A percentile compares a stretch with the other conserved stretches of the same genome.
These are phyloP conservation scores for Eristalis intricaria DNA, from an alignment of 2,888 invertebrate species.

Conservation along the genomic window DNA sequence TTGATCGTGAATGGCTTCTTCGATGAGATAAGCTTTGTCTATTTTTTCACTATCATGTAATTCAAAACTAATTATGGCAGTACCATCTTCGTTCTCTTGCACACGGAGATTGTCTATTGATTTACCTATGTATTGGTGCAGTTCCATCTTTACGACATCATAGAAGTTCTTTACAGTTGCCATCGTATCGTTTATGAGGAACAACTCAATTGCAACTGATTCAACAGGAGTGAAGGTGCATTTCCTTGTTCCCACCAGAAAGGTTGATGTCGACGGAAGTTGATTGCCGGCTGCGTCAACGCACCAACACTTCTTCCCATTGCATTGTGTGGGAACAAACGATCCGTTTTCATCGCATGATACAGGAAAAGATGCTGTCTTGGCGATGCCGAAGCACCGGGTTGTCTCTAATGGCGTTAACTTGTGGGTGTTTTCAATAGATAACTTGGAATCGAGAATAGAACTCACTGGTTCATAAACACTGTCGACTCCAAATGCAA, in stretches of 20 bases:
- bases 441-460: constrained; percentile 79
- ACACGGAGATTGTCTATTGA: constrained; percentile 83
- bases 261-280: constrained; percentile 84
- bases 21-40: constrained; percentile 90
- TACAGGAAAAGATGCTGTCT: constrained; percentile 80
- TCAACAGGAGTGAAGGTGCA: constrained; percentile 87
- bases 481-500: constrained; percentile 81
- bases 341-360: constrained; percentile 87
- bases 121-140: constrained; percentile 80
- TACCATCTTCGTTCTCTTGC: constrained; percentile 82
- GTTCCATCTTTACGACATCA: constrained; percentile 81
- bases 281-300: constrained; percentile 92
- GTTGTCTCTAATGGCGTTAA: constrained; percentile 77
- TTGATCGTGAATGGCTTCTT: constrained; percentile 86
- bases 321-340: constrained; percentile 90
- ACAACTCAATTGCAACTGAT: constrained; percentile 88
- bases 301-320: constrained; percentile 89
- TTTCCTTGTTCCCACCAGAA: constrained; percentile 83
- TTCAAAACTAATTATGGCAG: constrained; percentile 84
- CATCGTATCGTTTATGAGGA: constrained; percentile 85
- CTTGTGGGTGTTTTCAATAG: constrained; percentile 76
- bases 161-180: constrained; percentile 82
- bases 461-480: constrained; percentile 78
- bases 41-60: constrained; percentile 88
- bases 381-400: constrained; percentile 82